These are phyloP conservation scores for Abscondita cerata DNA, from an alignment of 2,888 invertebrate species.

Conservation along the genomic window DNA sequence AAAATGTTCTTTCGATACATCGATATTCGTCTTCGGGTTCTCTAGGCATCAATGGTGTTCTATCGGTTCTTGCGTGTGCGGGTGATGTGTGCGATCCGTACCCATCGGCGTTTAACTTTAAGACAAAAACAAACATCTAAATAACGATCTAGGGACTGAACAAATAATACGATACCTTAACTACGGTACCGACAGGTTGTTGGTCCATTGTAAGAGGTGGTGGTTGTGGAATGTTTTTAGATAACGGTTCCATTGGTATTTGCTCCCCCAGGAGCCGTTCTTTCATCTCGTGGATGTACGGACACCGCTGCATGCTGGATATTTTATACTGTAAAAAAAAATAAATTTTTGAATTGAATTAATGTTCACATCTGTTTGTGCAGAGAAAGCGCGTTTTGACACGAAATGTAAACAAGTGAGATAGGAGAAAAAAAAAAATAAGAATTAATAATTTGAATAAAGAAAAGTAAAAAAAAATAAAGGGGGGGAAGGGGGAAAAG, in stretches of 20 bases:
- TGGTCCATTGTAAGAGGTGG: conserved; percentile 60
- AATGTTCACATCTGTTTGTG: neutral
- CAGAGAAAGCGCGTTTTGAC: neutral
- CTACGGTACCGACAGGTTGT: conserved; percentile 84
- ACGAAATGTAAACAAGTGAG: neutral
- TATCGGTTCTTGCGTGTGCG: conserved; percentile 63
- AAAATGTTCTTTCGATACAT: conserved; percentile 63
- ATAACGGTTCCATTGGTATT: conserved; percentile 68
- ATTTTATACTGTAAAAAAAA: conserved; percentile 52
- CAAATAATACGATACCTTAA: conserved; percentile 69
- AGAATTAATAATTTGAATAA: too few species aligned
- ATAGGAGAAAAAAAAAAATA: neutral
- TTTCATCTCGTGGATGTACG: conserved; percentile 93
- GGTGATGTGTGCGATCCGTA: conserved; percentile 88
- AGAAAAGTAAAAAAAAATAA: too few species aligned
- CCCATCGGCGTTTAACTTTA: conserved; percentile 85
- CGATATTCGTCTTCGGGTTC: conserved; percentile 74
- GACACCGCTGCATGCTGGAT: conserved; percentile 84
- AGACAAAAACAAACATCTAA: conserved; percentile 28
- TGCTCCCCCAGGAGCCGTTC: conserved; percentile 83
- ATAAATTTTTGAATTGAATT: neutral
- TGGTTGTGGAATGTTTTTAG: conserved; percentile 59
- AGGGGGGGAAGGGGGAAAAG: too few species aligned
- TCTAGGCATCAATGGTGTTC: conserved; percentile 77
- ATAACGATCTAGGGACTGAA: neutral